Conservation (phyloP, 2,797 vertebrate species). For the Cichlasoma orientale region DNA sequence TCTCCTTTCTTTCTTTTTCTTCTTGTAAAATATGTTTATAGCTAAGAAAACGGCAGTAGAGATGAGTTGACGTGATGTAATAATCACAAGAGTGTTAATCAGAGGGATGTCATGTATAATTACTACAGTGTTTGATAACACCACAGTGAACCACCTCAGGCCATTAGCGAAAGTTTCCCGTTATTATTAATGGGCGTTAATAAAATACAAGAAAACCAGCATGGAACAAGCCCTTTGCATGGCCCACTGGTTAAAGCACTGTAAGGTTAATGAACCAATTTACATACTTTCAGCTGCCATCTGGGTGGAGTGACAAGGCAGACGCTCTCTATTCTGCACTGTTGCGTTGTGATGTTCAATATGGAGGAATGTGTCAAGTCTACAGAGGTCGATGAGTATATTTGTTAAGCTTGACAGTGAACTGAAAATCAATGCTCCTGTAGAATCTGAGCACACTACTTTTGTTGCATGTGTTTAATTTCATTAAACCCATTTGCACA, state of each 20-base stretch:
- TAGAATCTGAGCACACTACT: background rate
- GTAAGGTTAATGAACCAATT: constrained; percentile 86
- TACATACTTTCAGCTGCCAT: constrained; percentile 78
- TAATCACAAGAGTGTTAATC: constrained; percentile 82
- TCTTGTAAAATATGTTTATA: constrained; percentile 18
- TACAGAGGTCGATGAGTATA: constrained; percentile 43
- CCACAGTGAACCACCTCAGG: constrained; percentile 72
- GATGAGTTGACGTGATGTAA: constrained; percentile 65
- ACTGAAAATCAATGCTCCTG: constrained; percentile 14
- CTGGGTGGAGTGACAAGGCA: constrained; percentile 73
- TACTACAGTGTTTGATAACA: constrained; percentile 78
- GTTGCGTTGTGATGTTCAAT: constrained; percentile 46
- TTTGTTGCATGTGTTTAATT: constrained; percentile 1
- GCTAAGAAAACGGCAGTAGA: constrained; percentile 43
- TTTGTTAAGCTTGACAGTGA: constrained; percentile 35
- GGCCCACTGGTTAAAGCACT: constrained; percentile 76
- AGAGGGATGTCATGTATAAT: constrained; percentile 81
- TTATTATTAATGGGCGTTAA: constrained; percentile 79
- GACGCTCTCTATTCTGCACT: constrained; percentile 63
- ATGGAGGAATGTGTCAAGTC: constrained; percentile 62
- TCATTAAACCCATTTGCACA: constrained; percentile 4
- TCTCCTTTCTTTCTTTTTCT: background rate
- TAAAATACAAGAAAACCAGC: constrained; percentile 77
- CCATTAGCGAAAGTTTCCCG: constrained; percentile 73
- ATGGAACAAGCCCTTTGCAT: constrained; percentile 72